These are phyloP conservation scores for Amniataba percoides DNA, from an alignment of 2,797 vertebrate species.

Conservation along the genomic window DNA sequence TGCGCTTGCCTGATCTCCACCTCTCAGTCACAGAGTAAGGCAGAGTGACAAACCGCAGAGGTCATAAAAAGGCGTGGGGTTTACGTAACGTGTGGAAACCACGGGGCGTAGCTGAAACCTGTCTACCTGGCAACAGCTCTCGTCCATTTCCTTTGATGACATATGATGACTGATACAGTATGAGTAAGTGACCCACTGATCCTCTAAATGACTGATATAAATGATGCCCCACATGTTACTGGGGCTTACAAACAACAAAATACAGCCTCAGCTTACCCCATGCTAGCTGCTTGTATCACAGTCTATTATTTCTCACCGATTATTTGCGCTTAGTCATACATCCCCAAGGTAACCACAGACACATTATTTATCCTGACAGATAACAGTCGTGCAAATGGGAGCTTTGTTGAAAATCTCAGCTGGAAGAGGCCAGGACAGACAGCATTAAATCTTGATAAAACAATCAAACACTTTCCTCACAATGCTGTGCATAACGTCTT, in stretches of 20 bases:
- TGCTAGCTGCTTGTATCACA: neutral
- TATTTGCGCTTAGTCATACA: constrained; percentile 25
- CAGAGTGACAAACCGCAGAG: constrained; percentile 13
- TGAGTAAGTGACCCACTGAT: neutral
- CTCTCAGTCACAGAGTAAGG: constrained; percentile 13
- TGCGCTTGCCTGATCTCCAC: constrained; percentile 10
- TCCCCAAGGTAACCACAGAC: constrained; percentile 24
- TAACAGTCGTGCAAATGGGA: neutral
- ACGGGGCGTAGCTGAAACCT: constrained; percentile 31
- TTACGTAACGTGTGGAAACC: constrained; percentile 43
- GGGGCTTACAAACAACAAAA: neutral
- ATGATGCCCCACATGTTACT: neutral
- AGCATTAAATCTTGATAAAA: constrained; percentile 1
- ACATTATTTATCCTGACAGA: constrained; percentile 42
- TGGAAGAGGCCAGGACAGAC: constrained; percentile 22
- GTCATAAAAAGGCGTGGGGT: constrained; percentile 27
- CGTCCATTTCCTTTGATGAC: neutral
- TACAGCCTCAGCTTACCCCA: neutral
- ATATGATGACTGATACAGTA: neutral
- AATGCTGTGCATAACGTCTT: neutral
- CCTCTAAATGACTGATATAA: neutral
- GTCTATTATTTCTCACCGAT: neutral
- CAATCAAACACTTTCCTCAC: neutral
- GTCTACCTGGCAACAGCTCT: constrained; percentile 27
- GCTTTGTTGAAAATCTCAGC: constrained; percentile 27